Evolutionary conservation across 2,888 invertebrate genomes (phyloP), one percentile per base, ranked within the genome.

Genomic region (Hypena proboscidalis): DNA sequence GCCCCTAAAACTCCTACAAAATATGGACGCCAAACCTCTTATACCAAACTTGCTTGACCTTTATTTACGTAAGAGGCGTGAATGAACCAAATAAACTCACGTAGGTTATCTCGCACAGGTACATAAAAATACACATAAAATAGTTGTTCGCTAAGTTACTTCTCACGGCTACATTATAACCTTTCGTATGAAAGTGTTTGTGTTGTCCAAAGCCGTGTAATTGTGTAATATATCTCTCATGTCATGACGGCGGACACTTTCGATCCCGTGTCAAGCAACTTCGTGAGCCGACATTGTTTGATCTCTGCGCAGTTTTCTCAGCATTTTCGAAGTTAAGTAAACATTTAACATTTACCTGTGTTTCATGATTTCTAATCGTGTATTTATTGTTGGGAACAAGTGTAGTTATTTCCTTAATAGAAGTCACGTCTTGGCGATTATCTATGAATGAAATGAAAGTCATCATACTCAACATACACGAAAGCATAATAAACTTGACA

Each of bases 41-140:
- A 10, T 23, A 14, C 23, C 38, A 32, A 49, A 51, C 56, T 39
- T 17, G 23, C 37, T 67, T 80, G 79, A 83, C 79, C 79, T 80
- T 79, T 84, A 70, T 83, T 84, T 81, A 83, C 75, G 75, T 80
- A 84, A 83, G 79, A 81, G 63, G 74, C 71, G 78, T 74, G 70
- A 85, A 88, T 72, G 58, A 74, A 71, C 63, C 70, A 58, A 70
- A 80, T 75, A 78, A 80, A 80, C 82, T 72, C 58, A 62, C 59
- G 61, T 56, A 66, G 67, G 53, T 54, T 58, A 53, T 58, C 50
- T 70, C 45, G 67, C 40, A 33, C 58, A 59, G 53, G 55, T 49
- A 54, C 63, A 43, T 66, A n/a, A n/a, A n/a, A n/a, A n/a, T n/a
- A n/a, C n/a, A n/a, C n/a, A 50, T 65, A 51, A 49, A 64, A 59